These are phyloP conservation scores for Gila orcuttii DNA, from an alignment of 2,113 vertebrate genomes.

Conservation along the genomic window DNA sequence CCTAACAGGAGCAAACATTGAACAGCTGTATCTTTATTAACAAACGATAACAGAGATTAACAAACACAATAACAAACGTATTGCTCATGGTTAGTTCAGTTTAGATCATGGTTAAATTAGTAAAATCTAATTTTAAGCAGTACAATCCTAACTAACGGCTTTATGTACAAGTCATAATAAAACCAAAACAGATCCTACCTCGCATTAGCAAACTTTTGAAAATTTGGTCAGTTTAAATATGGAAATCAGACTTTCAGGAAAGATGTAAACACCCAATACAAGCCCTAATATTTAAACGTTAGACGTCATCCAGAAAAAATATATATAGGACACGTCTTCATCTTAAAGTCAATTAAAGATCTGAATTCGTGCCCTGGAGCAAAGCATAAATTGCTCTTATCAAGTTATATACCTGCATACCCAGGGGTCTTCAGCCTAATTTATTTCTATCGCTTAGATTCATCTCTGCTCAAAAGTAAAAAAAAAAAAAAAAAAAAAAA, in stretches of 20 bases:
- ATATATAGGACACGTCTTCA: slow-evolving; percentile 92
- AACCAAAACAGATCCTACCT: neutral
- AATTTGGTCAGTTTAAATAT: slow-evolving; percentile 19
- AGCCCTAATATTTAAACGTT: slow-evolving; percentile 62
- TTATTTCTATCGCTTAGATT: slow-evolving; percentile 80
- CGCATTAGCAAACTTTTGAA: slow-evolving; percentile 8
- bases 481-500: too few relatives aligned
- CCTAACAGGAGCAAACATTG: too few relatives aligned
- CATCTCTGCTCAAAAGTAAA: slow-evolving; percentile 27
- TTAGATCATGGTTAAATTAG: too few relatives aligned
- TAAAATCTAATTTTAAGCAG: neutral
- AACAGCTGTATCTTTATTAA: too few relatives aligned
- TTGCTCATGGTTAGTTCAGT: too few relatives aligned
- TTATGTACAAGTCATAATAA: neutral
- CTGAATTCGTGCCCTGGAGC: slow-evolving; percentile 89
- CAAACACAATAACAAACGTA: too few relatives aligned
- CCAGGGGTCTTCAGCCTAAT: slow-evolving; percentile 82
- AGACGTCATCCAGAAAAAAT: slow-evolving; percentile 68
- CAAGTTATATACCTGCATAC: slow-evolving; percentile 89
- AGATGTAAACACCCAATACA: slow-evolving; percentile 65
- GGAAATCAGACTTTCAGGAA: slow-evolving; percentile 13
- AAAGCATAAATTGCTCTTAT: slow-evolving; percentile 91
- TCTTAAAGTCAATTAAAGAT: slow-evolving; percentile 98
- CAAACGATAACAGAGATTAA: too few relatives aligned
- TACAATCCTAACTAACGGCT: neutral